phyloP scores from a whole-genome alignment of 2,797 vertebrate species.

The Lemur catta region DNA sequence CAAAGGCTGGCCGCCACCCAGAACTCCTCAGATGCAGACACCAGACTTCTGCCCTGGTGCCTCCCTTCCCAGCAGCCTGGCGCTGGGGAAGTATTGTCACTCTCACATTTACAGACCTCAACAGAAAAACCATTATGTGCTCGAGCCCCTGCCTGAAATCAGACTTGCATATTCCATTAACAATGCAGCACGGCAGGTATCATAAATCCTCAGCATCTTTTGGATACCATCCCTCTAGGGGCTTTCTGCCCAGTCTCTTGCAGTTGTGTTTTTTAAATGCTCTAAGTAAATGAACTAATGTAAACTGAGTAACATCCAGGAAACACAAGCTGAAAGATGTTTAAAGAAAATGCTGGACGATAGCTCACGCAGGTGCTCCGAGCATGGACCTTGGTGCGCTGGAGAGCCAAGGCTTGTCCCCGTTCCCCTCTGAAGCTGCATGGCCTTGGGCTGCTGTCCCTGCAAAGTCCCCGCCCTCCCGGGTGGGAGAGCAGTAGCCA shows the following conservation, averaged over 20 bases:
- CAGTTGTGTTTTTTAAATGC: background rate
- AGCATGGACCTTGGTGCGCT: background rate
- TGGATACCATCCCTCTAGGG: background rate
- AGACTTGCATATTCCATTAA: background rate
- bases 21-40: background rate
- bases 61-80: background rate
- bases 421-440: background rate
- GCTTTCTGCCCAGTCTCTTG: background rate
- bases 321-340: background rate
- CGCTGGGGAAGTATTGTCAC: background rate
- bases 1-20: background rate
- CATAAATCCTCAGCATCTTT: background rate
- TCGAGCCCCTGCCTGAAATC: background rate
- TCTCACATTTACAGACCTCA: background rate
- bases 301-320: background rate
- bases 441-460: background rate
- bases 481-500: background rate
- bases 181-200: background rate
- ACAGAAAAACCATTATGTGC: fast-evolving
- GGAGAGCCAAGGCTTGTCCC: background rate
- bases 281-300: background rate
- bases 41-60: background rate
- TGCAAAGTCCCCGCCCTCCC: background rate
- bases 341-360: background rate
- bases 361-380: fast-evolving